phyloP scores from a whole-genome alignment of 2,888 invertebrate species.

The Sminthurides aquaticus region DNA sequence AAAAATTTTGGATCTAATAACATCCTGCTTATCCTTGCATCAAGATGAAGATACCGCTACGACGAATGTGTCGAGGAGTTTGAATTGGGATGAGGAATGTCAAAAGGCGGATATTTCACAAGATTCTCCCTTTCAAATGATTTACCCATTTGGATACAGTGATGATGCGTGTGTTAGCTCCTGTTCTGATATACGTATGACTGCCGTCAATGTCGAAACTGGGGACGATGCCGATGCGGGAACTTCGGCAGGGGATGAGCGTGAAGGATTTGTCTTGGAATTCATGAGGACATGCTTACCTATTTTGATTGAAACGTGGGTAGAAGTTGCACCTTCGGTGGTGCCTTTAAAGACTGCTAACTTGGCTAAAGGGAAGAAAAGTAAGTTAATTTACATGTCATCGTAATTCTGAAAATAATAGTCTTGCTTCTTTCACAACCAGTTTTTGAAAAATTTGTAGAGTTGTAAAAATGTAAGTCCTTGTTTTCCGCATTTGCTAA shows the following conservation, averaged over 20 bases:
- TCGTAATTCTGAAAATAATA: background rate
- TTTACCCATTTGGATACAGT: background rate
- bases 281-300: slow-evolving; percentile 66
- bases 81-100: too few species aligned
- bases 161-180: background rate
- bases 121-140: background rate
- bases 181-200: background rate
- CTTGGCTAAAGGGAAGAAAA: background rate
- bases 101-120: too few species aligned
- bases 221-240: background rate
- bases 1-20: slow-evolving; percentile 34
- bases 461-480: too few species aligned
- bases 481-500: too few species aligned
- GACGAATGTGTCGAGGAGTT: background rate
- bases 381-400: slow-evolving; percentile 5
- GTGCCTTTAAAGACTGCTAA: slow-evolving; percentile 28
- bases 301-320: slow-evolving; percentile 72
- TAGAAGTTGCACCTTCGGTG: slow-evolving; percentile 61
- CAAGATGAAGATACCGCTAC: background rate
- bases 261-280: slow-evolving; percentile 42
- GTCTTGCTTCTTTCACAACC: too few species aligned
- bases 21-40: slow-evolving; percentile 30
- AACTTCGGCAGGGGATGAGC: background rate
- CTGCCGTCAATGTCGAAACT: background rate
- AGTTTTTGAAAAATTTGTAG: too few species aligned